Evolutionary conservation across 2,888 invertebrate species (phyloP).

Genomic region (Polyploca ridens): DNA sequence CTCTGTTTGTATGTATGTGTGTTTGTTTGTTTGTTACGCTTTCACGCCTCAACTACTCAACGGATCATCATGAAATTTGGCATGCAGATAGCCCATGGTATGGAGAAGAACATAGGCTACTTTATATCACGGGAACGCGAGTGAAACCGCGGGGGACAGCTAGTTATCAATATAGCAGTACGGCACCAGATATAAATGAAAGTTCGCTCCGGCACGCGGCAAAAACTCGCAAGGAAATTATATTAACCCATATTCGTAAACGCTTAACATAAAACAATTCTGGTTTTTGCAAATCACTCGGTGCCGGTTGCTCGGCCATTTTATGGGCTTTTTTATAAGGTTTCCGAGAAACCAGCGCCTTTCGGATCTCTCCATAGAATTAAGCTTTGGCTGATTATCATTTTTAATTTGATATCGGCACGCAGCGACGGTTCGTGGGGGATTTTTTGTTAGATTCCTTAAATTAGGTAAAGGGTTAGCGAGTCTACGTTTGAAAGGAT

Average conservation of each 20-base stretch:
- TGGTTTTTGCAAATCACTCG: conserved; percentile 53
- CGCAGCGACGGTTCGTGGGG: conserved; percentile 40
- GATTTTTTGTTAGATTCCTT: conserved; percentile 24
- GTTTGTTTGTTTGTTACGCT: no score
- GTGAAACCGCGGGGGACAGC: no score
- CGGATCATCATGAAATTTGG: no score
- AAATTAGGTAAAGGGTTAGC: conserved; percentile 13
- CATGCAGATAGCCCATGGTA: no score
- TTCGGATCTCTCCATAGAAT: conserved; percentile 53
- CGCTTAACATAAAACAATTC: conserved; percentile 9
- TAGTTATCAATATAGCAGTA: not conserved
- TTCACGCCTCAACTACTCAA: no score
- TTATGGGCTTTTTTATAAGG: conserved; percentile 51
- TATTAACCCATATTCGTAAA: conserved; percentile 19
- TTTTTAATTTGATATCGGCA: conserved; percentile 64
- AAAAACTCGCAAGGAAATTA: conserved; percentile 19
- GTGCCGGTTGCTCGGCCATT: conserved; percentile 52
- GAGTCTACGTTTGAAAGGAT: not conserved
- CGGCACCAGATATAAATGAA: not conserved
- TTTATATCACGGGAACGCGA: no score
- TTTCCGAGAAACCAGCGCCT: conserved; percentile 53
- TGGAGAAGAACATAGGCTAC: no score
- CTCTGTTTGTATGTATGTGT: no score
- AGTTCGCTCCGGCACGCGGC: not conserved
- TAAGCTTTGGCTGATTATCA: conserved; percentile 67